Evolutionary conservation across 2,113 vertebrate species (phyloP), one percentile per base, ranked within the genome.

Genomic region (Spilogale gracilis): DNA sequence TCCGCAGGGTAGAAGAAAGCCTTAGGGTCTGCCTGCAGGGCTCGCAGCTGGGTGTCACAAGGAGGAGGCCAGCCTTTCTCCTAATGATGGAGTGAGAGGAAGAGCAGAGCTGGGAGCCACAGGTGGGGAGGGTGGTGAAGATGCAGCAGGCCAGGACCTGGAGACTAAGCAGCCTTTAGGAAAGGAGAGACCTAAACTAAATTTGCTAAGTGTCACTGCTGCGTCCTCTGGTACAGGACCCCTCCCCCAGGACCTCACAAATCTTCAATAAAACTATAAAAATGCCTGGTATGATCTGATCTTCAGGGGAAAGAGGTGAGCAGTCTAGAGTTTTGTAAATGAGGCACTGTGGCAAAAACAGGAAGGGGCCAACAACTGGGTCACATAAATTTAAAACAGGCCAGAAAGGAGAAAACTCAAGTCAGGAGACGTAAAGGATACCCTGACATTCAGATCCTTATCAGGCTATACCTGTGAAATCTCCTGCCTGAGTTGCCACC

Each of bases 351-450:
- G 8, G 14, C 50, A 61, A 54, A 79, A 74, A 12, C n/a, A 32
- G 63, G 32, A 45, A 65, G 83, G 25, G 9, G 65, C 32, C 58
- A 9, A 52, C 30, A 91, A 86, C 14, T 56, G 76, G 84, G 69
- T 80, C 92, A 88, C 30, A 48, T 32, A 63, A 17, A n/a, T 56
- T 88, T 87, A 80, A 91, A 96, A 85, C 52, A 82, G 58, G 65
- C 0, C 11, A 94, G 65, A 84, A 54, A 95, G 48, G 43, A 84
- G 63, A 76, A 89, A 89, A 84, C 9, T 30, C 13, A 58, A 89
- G 78, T 69, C 16, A 32, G 38, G 82, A 89, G 91, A 67, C 27
- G 43, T 21, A 61, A 88, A 45, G 4, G 69, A 48, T 20, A 7
- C 43, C 61, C 67, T 76, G n/a, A 61, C 38, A 60, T 65, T 43